These are phyloP conservation scores for Coluber constrictor DNA, from an alignment of 2,797 vertebrate genomes.

Conservation along the genomic window DNA sequence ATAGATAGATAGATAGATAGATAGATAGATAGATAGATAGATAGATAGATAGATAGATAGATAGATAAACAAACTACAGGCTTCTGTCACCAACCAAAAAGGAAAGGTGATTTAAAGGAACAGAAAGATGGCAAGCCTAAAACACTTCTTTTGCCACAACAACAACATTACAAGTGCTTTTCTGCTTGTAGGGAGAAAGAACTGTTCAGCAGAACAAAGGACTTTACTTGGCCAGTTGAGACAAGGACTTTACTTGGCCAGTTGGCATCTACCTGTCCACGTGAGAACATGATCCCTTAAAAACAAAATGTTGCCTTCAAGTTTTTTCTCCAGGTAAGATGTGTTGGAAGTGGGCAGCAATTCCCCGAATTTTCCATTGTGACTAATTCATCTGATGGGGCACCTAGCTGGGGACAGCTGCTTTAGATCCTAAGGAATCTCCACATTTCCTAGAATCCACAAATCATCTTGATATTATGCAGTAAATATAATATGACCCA, in stretches of 20 bases:
- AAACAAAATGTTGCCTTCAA: background rate
- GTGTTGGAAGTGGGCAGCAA: background rate
- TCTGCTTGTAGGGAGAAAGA: background rate
- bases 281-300: background rate
- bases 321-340: background rate
- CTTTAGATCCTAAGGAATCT: background rate
- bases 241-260: background rate
- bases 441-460: background rate
- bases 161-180: background rate
- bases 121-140: background rate
- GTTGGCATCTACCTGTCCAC: background rate
- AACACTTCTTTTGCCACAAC: background rate
- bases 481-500: background rate
- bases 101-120: background rate
- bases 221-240: background rate
- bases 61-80: background rate
- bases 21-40: rapidly evolving
- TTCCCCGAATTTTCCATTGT: background rate
- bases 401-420: background rate
- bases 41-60: too few relatives aligned
- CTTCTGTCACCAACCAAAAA: background rate
- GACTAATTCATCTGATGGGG: background rate
- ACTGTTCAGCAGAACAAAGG: background rate
- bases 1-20: too few relatives aligned
- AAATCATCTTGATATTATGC: background rate